Base-by-base conservation (phyloP, 2,888 invertebrate species). In the Suillia variegata region DNA sequence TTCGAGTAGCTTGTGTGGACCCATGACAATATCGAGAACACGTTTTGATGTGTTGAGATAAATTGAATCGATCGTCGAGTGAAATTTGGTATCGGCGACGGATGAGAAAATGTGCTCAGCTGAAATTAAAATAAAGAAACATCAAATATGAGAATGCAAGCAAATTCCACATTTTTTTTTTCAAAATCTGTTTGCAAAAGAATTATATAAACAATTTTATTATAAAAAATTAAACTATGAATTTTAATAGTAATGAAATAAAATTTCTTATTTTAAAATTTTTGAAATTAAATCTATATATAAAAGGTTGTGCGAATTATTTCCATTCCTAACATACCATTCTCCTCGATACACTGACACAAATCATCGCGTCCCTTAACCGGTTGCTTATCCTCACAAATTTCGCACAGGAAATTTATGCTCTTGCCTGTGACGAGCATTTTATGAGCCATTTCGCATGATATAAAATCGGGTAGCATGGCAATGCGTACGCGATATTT, bases 341-440 rank as follows among this genome's bases (percentile, higher is more conserved):
- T 83, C 61, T 77, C 75, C 67, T 86, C 85, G 62, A 85, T 84
- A 42, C 85, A 81, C 45, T 85, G 82, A 54, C 85, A 84, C 31
- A 87, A 79, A 51, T 84, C 82, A 62, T 87, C 86, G 12, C 86
- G 82, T 5, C 86, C 87, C 45, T 86, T 85, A 48, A 91, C 83
- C 4, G 88, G 87, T 1, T 88, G 87, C 69, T 88, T 87, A 79
- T 95, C 93, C 67, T 92, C 89, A 82, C 98, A 97, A 52, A 97
- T 91, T 80, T 95, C 93, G 18, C 94, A 87, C 73, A 98, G 85
- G 82, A 96, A 98, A 83, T 97, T 96, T 58, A 98, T 95, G 76
- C 94, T 95, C 82, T 98, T 98, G 56, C 98, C 98, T 1, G 96
- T 94, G 20, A 94, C 91, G 47, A 97, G 85, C 72, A 98, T 95